A percentile compares a stretch with the other conserved stretches of the same genome.
Conservation (phyloP, 2,113 vertebrate species). For the Tupaia chinensis region DNA sequence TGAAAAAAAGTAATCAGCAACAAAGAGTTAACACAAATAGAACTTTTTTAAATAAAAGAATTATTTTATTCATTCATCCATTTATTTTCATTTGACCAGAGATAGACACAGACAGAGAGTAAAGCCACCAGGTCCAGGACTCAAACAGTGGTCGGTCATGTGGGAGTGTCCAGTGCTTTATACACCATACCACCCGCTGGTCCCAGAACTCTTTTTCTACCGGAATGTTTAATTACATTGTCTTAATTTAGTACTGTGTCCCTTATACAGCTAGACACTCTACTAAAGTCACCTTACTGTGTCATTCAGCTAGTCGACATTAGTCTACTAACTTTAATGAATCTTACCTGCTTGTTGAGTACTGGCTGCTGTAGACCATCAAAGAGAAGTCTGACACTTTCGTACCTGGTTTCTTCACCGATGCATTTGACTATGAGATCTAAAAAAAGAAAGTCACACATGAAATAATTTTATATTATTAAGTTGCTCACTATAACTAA, state of each 20-base stretch:
- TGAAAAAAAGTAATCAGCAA: constrained; percentile 4
- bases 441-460: constrained; percentile 82
- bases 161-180: too few species aligned
- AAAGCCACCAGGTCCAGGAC: too few species aligned
- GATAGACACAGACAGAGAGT: too few species aligned
- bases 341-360: constrained; percentile 97
- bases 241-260: not conserved
- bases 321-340: not conserved
- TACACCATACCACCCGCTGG: too few species aligned
- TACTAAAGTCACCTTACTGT: not conserved
- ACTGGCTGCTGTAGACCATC: constrained; percentile 96
- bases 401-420: constrained; percentile 93
- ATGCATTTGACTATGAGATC: constrained; percentile 93
- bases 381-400: constrained; percentile 94
- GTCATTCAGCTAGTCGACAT: not conserved
- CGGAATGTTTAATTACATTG: not conserved
- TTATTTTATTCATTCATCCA: too few species aligned
- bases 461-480: constrained; percentile 46
- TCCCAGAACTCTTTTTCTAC: not conserved
- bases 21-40: constrained; percentile 13
- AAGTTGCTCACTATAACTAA: constrained; percentile 19
- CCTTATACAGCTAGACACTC: constrained; percentile 9
- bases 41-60: not conserved
- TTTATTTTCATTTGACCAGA: too few species aligned
- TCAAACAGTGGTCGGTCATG: too few species aligned